These are phyloP conservation scores for Drosophila austrosaltans DNA, from an alignment of 2,888 invertebrate species.

Conservation along the genomic window DNA sequence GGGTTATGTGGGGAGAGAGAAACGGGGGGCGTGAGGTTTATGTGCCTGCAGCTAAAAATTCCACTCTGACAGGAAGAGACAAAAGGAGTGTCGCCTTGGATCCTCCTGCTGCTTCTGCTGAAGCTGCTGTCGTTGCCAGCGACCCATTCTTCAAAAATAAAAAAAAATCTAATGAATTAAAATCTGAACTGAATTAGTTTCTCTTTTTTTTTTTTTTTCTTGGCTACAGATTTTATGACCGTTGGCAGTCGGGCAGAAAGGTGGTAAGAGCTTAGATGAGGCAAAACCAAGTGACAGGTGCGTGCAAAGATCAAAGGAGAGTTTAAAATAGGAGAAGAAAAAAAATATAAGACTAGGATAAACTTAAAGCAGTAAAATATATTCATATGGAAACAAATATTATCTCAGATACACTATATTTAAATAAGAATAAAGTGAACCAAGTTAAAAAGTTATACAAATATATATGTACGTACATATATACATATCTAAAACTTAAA, in stretches of 20 bases:
- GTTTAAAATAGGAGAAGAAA: constrained; percentile 4
- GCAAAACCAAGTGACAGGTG: neutral
- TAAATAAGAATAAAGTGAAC: too few relatives aligned
- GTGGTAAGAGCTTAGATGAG: constrained; percentile 9
- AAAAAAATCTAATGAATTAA: constrained; percentile 57
- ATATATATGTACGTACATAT: too few relatives aligned
- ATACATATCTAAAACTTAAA: too few relatives aligned
- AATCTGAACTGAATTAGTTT: constrained; percentile 61
- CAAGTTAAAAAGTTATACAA: too few relatives aligned
- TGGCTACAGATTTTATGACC: constrained; percentile 46
- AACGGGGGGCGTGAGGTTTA: constrained; percentile 21
- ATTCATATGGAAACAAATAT: neutral
- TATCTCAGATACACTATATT: too few relatives aligned
- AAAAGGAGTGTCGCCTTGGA: constrained; percentile 26
- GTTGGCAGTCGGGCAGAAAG: constrained; percentile 30
- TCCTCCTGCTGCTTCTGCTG: neutral
- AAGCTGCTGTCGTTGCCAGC: constrained; percentile 29
- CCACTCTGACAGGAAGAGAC: constrained; percentile 45
- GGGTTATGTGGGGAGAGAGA: constrained; percentile 9
- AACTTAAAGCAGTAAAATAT: neutral
- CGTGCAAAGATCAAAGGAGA: constrained; percentile 15
- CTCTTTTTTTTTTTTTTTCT: constrained; percentile 14
- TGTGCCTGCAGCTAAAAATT: constrained; percentile 47
- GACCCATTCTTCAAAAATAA: constrained; percentile 17
- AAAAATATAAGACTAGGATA: neutral